phyloP scores from a whole-genome alignment of 2,113 vertebrate genomes.

The Phodopus roborovskii region DNA sequence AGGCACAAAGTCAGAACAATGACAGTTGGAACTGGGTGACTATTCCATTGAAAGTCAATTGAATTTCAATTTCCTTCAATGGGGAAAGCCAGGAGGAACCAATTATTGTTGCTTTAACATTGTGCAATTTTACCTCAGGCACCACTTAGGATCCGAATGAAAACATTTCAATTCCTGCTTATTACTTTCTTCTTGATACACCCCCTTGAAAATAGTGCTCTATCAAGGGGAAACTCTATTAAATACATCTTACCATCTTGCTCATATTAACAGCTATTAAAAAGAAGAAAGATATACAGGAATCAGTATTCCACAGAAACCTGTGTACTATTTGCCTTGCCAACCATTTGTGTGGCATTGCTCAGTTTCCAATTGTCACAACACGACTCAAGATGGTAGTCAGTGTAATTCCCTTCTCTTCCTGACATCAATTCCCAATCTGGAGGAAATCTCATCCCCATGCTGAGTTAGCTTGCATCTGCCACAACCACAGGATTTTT shows the following conservation, averaged over 20 bases:
- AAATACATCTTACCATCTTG: slow-evolving; percentile 64
- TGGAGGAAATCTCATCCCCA: slow-evolving; percentile 72
- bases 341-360: slow-evolving; percentile 32
- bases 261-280: slow-evolving; percentile 66
- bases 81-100: slow-evolving; percentile 83
- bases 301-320: slow-evolving; percentile 58
- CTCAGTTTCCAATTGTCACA: slow-evolving; percentile 57
- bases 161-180: slow-evolving; percentile 81
- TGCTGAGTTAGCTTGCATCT: slow-evolving; percentile 70
- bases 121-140: slow-evolving; percentile 83
- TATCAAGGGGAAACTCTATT: slow-evolving; percentile 43
- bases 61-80: slow-evolving; percentile 86
- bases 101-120: slow-evolving; percentile 83
- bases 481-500: slow-evolving; percentile 65
- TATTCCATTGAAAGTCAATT: slow-evolving; percentile 83
- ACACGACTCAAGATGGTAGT: slow-evolving; percentile 62
- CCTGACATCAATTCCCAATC: slow-evolving; percentile 68
- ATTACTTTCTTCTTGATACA: slow-evolving; percentile 65
- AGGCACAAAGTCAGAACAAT: slow-evolving; percentile 84
- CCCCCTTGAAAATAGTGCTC: slow-evolving; percentile 23
- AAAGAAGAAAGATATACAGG: slow-evolving; percentile 53
- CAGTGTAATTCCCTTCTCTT: slow-evolving; percentile 55
- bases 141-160: slow-evolving; percentile 82
- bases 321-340: slow-evolving; percentile 66
- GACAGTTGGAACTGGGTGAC: slow-evolving; percentile 83